A percentile compares a stretch with the other conserved stretches of the same genome.
These are phyloP conservation scores for Xiphophorus hellerii DNA, from an alignment of 2,113 vertebrate genomes.

Conservation along the genomic window DNA sequence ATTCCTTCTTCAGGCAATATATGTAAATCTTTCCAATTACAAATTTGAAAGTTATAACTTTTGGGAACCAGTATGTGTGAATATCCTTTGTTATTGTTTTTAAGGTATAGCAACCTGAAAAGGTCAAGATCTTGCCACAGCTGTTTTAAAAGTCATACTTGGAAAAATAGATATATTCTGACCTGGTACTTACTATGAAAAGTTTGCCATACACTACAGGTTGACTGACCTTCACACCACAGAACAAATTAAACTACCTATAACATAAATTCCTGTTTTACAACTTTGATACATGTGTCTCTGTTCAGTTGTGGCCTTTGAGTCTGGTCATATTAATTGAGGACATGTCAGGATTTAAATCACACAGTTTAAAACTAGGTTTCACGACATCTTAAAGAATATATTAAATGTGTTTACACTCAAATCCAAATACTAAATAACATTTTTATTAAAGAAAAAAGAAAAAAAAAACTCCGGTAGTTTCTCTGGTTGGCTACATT, in stretches of 20 bases:
- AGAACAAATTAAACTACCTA: too few species aligned
- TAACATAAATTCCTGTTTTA: too few species aligned
- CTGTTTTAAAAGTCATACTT: not conserved
- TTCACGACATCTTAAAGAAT: not conserved
- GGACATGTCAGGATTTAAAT: too few species aligned
- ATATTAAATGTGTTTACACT: not conserved
- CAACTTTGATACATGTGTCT: too few species aligned
- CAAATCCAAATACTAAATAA: not conserved
- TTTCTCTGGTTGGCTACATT: not conserved
- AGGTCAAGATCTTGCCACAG: not conserved
- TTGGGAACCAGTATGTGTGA: too few species aligned
- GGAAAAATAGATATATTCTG: not conserved
- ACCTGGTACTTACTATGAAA: not conserved
- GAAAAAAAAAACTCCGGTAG: too few species aligned
- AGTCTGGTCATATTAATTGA: too few species aligned
- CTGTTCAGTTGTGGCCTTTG: too few species aligned
- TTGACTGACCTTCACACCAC: not conserved
- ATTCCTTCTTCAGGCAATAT: too few species aligned
- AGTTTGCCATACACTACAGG: not conserved
- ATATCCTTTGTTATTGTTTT: not conserved
- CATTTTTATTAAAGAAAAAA: too few species aligned
- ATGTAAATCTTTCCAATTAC: too few species aligned
- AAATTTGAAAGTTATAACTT: too few species aligned
- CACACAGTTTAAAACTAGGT: not conserved
- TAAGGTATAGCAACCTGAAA: not conserved